Conservation (phyloP, 2,888 invertebrate genomes). For the Ctena decussata region DNA sequence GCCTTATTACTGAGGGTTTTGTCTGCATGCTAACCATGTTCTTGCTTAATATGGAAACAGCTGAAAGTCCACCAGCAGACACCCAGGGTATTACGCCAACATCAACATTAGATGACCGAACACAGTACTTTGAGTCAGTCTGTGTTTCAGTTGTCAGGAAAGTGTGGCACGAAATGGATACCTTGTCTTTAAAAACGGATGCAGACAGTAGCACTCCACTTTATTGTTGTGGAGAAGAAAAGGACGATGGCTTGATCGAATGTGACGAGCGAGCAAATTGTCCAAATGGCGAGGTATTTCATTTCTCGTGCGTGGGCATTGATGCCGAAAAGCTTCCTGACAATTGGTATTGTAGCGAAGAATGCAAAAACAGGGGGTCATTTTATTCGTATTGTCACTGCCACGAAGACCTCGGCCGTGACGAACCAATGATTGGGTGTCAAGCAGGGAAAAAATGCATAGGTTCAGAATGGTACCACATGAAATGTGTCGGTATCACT, state of each 20-base stretch:
- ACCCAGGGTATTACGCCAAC: neutral
- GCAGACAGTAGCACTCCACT: neutral
- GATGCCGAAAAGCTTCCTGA: slow-evolving; percentile 26
- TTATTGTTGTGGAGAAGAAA: slow-evolving; percentile 35
- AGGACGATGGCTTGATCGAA: slow-evolving; percentile 38
- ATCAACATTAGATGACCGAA: neutral
- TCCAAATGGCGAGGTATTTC: slow-evolving; percentile 45
- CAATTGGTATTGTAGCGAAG: slow-evolving; percentile 40
- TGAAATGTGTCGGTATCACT: slow-evolving; percentile 39
- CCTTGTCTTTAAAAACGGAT: neutral
- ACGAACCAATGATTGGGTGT: slow-evolving; percentile 60
- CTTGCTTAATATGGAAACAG: slow-evolving; percentile 3
- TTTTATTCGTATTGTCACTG: slow-evolving; percentile 46
- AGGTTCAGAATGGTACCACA: slow-evolving; percentile 54
- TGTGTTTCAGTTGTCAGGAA: slow-evolving; percentile 7
- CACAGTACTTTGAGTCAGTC: slow-evolving; percentile 4
- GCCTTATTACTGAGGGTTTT: slow-evolving; percentile 28
- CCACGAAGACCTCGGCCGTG: slow-evolving; percentile 27
- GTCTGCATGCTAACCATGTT: slow-evolving; percentile 31
- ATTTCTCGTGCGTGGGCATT: slow-evolving; percentile 42
- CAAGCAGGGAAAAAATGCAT: slow-evolving; percentile 16
- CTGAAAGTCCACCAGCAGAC: neutral
- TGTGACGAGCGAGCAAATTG: slow-evolving; percentile 28
- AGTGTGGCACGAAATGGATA: slow-evolving; percentile 31
- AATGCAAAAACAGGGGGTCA: slow-evolving; percentile 9